phyloP scores from a whole-genome alignment of 2,797 vertebrate species.

The Propithecus perrieri region DNA sequence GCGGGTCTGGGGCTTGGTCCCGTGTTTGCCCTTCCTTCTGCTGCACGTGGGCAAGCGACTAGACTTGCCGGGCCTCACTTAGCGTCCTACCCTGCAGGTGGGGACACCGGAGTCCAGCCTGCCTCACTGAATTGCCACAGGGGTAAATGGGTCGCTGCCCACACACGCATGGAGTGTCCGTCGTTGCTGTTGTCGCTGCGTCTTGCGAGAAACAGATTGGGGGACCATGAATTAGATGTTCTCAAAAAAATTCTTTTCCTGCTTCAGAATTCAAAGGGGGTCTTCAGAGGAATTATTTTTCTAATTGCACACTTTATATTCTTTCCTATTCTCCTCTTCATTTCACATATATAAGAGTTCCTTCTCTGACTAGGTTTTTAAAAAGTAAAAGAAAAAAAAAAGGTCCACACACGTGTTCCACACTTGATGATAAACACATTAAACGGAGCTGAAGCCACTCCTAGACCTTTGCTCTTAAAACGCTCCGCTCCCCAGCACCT shows the following conservation, averaged over 20 bases:
- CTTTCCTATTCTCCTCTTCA: background rate
- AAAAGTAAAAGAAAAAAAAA: background rate
- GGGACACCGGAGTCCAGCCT: background rate
- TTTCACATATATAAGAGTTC: background rate
- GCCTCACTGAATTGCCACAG: background rate
- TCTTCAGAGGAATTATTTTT: background rate
- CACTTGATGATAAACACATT: background rate
- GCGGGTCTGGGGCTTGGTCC: background rate
- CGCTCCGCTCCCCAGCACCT: background rate
- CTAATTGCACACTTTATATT: background rate
- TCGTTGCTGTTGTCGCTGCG: background rate
- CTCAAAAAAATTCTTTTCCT: background rate
- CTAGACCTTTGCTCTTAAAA: background rate
- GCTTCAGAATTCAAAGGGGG: background rate
- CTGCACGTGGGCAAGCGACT: background rate
- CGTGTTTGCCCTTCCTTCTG: background rate
- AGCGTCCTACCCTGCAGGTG: background rate
- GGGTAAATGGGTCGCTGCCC: background rate
- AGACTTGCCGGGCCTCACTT: background rate
- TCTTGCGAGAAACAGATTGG: background rate
- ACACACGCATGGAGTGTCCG: background rate
- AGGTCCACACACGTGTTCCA: background rate
- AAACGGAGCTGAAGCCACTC: background rate
- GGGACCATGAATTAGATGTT: background rate
- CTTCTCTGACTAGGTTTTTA: background rate